Evolutionary conservation across 1,140 invertebrate genomes (phyloP).

Genomic region (Drosophila mauritiana): DNA sequence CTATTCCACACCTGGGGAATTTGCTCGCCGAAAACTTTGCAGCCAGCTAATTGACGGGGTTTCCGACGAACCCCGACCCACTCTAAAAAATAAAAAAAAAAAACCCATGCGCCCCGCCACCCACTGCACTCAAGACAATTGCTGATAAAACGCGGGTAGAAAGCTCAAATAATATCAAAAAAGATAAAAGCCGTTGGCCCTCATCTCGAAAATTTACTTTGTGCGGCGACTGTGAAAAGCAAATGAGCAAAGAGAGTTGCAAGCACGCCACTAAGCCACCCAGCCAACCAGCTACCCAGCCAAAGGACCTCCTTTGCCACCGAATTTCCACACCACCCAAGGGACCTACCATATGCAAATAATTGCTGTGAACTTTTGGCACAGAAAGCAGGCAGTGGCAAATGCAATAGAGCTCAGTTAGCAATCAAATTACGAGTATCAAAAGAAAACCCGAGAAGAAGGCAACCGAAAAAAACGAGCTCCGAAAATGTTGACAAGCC

Average conservation of each 20-base stretch:
- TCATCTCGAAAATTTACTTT: slow-evolving; percentile 47
- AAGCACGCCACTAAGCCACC: slow-evolving; percentile 12
- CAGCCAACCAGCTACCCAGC: slow-evolving; percentile 1
- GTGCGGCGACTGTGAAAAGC: slow-evolving; percentile 62
- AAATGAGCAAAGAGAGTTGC: slow-evolving; percentile 59
- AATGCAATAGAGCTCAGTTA: slow-evolving; percentile 63
- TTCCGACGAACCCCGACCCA: slow-evolving; percentile 4
- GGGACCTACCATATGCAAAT: slow-evolving; percentile 62
- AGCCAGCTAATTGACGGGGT: slow-evolving; percentile 61
- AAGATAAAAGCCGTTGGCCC: slow-evolving; percentile 54
- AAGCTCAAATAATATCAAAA: slow-evolving; percentile 37
- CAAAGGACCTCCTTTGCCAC: not conserved
- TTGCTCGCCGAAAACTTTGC: slow-evolving; percentile 22
- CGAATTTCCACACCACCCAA: slow-evolving; percentile 23
- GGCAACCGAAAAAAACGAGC: slow-evolving; percentile 34
- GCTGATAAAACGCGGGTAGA: slow-evolving; percentile 25
- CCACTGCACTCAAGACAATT: slow-evolving; percentile 50
- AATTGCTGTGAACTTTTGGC: slow-evolving; percentile 66
- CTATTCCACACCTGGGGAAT: slow-evolving; percentile 57
- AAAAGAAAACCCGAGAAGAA: slow-evolving; percentile 48
- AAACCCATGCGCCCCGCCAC: not conserved
- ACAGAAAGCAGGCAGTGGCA: slow-evolving; percentile 52
- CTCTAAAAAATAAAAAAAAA: slow-evolving; percentile 4
- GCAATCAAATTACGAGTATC: slow-evolving; percentile 67
- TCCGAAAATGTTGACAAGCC: slow-evolving; percentile 45